Evolutionary conservation across 2,888 invertebrate species (phyloP).

Genomic region (Nymphalis urticae): DNA sequence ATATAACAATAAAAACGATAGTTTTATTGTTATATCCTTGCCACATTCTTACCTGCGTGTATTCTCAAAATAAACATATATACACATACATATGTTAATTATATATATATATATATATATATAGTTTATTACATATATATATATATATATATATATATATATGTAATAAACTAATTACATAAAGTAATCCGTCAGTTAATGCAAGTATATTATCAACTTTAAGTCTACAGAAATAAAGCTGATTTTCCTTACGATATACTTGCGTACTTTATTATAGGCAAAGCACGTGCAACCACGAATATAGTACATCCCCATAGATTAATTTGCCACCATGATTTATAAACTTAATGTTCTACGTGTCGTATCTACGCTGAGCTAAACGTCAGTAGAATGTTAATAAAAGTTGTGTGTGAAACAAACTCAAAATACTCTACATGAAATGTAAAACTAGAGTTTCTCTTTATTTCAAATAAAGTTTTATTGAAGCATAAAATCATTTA

Average conservation of each 20-base stretch:
- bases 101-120: constrained; percentile 4
- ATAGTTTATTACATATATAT: no score
- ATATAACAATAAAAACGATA: no score
- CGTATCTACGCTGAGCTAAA: constrained; percentile 7
- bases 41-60: no score
- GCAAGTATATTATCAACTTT: constrained; percentile 8
- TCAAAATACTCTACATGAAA: neutral
- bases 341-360: constrained; percentile 31
- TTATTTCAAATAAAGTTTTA: no score
- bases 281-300: constrained; percentile 24
- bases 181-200: neutral
- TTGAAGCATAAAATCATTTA: no score
- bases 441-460: neutral
- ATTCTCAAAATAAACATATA: no score
- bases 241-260: neutral
- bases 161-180: constrained; percentile 11
- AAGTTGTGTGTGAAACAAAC: neutral
- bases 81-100: no score
- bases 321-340: constrained; percentile 30
- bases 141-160: constrained; percentile 4
- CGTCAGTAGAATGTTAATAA: constrained; percentile 7
- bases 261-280: constrained; percentile 10
- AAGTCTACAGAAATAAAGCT: neutral
- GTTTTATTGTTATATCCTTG: no score
- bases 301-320: constrained; percentile 24